A percentile compares a stretch with the other conserved stretches of the same genome.
Evolutionary conservation across 1,140 invertebrate genomes (phyloP).

Genomic region (Drosophila pseudoananassae): DNA sequence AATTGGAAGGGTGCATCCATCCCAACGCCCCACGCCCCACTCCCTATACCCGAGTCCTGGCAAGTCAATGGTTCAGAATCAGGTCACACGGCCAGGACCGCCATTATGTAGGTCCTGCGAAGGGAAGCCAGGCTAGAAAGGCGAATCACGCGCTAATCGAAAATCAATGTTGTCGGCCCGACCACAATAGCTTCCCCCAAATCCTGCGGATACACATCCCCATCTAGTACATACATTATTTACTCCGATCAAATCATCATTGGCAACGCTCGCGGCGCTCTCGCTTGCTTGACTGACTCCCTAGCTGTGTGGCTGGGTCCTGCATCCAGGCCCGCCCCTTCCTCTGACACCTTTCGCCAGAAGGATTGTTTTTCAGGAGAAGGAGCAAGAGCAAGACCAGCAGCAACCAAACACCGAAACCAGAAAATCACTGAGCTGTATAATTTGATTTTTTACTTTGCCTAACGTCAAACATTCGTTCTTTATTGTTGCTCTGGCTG

Average conservation of each 20-base stretch:
- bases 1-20: slow-evolving; percentile 26
- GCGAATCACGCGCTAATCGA: slow-evolving; percentile 57
- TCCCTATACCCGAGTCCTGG: slow-evolving; percentile 31
- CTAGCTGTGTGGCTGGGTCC: neutral
- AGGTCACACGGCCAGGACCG: slow-evolving; percentile 57
- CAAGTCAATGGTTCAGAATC: slow-evolving; percentile 70
- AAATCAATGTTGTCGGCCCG: slow-evolving; percentile 69
- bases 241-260: slow-evolving; percentile 73
- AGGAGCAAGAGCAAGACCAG: neutral
- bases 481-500: slow-evolving; percentile 27
- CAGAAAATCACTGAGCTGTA: slow-evolving; percentile 73
- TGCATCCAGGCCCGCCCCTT: neutral
- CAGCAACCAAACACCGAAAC: slow-evolving; percentile 58
- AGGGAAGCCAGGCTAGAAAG: slow-evolving; percentile 22
- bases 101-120: slow-evolving; percentile 22
- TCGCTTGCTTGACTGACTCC: slow-evolving; percentile 69
- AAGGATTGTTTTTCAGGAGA: slow-evolving; percentile 1
- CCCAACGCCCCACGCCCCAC: slow-evolving; percentile 25
- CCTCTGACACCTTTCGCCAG: slow-evolving; percentile 23
- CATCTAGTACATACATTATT: slow-evolving; percentile 71
- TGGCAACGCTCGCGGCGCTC: slow-evolving; percentile 50
- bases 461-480: slow-evolving; percentile 33
- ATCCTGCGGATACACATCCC: slow-evolving; percentile 53
- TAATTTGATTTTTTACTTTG: slow-evolving; percentile 73
- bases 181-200: slow-evolving; percentile 16